Percentiles rank a stretch among this genome's conserved stretches.
phyloP scores from a whole-genome alignment of 2,888 invertebrate genomes.

The Strigamia maritima region DNA sequence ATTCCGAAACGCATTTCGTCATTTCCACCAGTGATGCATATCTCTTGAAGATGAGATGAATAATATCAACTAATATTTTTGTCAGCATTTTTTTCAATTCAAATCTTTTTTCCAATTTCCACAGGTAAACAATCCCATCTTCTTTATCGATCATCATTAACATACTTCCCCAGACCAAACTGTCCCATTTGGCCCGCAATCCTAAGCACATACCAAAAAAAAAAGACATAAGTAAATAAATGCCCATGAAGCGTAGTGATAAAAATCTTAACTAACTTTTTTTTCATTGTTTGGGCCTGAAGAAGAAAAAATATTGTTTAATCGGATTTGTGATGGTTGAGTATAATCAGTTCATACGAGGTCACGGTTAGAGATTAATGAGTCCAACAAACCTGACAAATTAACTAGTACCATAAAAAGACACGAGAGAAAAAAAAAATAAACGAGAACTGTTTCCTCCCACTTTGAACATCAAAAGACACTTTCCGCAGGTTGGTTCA shows the following conservation, averaged over 20 bases:
- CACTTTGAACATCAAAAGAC: conserved; percentile 1
- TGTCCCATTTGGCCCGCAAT: conserved; percentile 4
- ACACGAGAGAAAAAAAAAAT: neutral
- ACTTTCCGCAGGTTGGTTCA: conserved; percentile 17
- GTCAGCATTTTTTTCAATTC: neutral
- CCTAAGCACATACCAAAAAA: neutral
- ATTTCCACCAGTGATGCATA: neutral
- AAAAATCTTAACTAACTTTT: neutral
- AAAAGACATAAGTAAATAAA: neutral
- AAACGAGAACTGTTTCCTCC: conserved; percentile 9
- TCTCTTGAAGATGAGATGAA: neutral
- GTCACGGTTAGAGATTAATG: conserved; percentile 23
- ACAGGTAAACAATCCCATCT: neutral
- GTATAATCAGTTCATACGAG: neutral
- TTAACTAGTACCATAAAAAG: neutral
- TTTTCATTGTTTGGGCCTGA: neutral
- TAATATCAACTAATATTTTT: neutral
- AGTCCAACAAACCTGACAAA: conserved; percentile 25
- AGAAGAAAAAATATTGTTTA: neutral
- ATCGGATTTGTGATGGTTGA: neutral
- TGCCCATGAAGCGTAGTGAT: neutral
- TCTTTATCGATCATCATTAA: neutral
- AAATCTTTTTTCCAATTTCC: too few species aligned
- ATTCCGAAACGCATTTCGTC: neutral
- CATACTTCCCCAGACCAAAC: neutral